Percentiles rank a stretch among this genome's conserved stretches.
Conservation (phyloP, 2,113 vertebrate genomes). For the Perca flavescens region DNA sequence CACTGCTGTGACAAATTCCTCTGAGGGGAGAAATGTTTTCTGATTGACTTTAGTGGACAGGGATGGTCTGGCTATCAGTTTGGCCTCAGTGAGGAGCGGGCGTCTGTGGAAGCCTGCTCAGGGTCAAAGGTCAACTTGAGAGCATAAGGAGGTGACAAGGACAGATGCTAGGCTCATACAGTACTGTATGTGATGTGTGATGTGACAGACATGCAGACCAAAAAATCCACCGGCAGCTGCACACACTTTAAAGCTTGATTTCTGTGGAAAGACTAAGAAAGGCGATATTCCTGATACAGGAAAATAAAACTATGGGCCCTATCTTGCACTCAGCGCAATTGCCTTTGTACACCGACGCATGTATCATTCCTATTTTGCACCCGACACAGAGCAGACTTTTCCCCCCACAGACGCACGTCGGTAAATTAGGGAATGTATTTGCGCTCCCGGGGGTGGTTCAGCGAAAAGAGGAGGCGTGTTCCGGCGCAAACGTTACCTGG, state of each 20-base stretch:
- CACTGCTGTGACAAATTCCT: constrained; percentile 12
- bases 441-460: too few species aligned
- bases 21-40: not conserved
- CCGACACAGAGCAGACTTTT: too few species aligned
- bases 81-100: not conserved
- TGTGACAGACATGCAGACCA: not conserved
- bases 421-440: too few species aligned
- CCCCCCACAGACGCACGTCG: too few species aligned
- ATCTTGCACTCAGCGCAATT: too few species aligned
- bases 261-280: not conserved
- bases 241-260: not conserved
- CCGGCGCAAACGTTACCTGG: too few species aligned
- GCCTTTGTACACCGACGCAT: too few species aligned
- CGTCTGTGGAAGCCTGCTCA: constrained; percentile 3
- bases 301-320: not conserved
- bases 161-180: constrained; percentile 27
- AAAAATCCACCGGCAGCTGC: not conserved
- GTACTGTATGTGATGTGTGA: not conserved
- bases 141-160: constrained; percentile 7
- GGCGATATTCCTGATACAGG: not conserved
- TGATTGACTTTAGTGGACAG: constrained; percentile 22
- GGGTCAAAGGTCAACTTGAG: constrained; percentile 30
- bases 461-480: too few species aligned
- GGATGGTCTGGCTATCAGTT: not conserved
- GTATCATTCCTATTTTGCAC: too few species aligned